Conservation (phyloP, 2,888 invertebrate species). For the Lasioglossum oenotherae region DNA sequence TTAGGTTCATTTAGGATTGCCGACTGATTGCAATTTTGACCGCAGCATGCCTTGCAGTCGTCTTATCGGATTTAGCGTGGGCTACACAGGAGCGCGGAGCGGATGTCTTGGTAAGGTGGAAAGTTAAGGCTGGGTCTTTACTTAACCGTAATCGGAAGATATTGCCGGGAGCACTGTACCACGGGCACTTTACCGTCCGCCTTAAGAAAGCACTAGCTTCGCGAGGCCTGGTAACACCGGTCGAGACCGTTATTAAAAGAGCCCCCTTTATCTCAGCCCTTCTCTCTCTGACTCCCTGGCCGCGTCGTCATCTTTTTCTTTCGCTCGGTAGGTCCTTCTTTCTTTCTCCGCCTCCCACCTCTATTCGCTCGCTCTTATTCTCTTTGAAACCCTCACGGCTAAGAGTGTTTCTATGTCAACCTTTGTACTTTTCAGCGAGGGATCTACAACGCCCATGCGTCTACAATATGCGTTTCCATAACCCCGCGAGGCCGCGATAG, state of each 20-base stretch:
- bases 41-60: constrained; percentile 67
- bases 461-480: constrained; percentile 68
- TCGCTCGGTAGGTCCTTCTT: constrained; percentile 12
- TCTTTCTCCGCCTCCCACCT: constrained; percentile 12
- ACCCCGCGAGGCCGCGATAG: constrained; percentile 61
- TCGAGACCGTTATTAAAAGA: constrained; percentile 83
- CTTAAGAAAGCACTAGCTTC: constrained; percentile 81
- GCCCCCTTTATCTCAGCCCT: constrained; percentile 76
- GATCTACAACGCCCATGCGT: constrained; percentile 77
- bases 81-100: constrained; percentile 54
- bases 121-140: constrained; percentile 81
- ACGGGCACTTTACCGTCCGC: constrained; percentile 83
- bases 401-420: constrained; percentile 84
- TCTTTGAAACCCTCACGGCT: constrained; percentile 74
- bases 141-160: constrained; percentile 84
- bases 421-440: constrained; percentile 83
- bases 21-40: constrained; percentile 79
- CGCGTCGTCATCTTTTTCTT: constrained; percentile 24
- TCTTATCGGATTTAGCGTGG: constrained; percentile 72
- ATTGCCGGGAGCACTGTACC: constrained; percentile 83
- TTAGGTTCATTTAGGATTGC: constrained; percentile 70
- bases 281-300: constrained; percentile 33
- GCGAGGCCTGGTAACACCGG: constrained; percentile 76
- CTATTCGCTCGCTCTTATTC: constrained; percentile 59
- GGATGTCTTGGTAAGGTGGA: constrained; percentile 74